A percentile compares a stretch with the other conserved stretches of the same genome.
phyloP scores from a whole-genome alignment of 2,888 invertebrate genomes.

The Apotomis turbidana region DNA sequence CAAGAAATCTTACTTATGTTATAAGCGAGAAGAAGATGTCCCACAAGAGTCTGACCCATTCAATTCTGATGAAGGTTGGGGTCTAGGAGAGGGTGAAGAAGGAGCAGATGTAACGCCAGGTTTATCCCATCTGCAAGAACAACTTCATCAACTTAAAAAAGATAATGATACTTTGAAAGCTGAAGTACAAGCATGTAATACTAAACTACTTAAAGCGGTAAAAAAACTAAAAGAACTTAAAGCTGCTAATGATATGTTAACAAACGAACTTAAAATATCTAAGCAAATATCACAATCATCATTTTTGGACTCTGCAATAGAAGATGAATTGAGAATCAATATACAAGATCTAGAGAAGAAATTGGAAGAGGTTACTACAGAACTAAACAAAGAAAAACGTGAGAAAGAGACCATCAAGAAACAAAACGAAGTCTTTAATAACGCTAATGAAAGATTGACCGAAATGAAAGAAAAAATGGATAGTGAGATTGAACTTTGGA shows the following conservation, averaged over 20 bases:
- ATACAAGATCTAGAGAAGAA: conserved; percentile 86
- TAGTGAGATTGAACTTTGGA: conserved; percentile 88
- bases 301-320: conserved; percentile 90
- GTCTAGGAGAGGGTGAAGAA: conserved; percentile 68
- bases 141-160: conserved; percentile 83
- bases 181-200: conserved; percentile 86
- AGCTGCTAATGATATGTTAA: conserved; percentile 84
- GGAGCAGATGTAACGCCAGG: conserved; percentile 66
- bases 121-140: conserved; percentile 82
- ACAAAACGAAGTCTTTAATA: conserved; percentile 88
- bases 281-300: conserved; percentile 81
- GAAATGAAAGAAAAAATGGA: conserved; percentile 93
- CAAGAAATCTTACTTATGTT: conserved; percentile 82
- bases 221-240: conserved; percentile 94
- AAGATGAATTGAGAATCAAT: conserved; percentile 90
- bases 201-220: conserved; percentile 90
- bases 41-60: conserved; percentile 65
- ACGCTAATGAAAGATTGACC: conserved; percentile 89
- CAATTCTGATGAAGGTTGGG: conserved; percentile 77
- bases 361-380: conserved; percentile 83
- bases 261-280: conserved; percentile 80
- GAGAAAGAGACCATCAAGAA: conserved; percentile 89
- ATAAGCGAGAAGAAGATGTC: conserved; percentile 59
- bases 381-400: conserved; percentile 83
- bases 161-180: conserved; percentile 84